phyloP scores from a whole-genome alignment of 2,797 vertebrate species.

The Holocentrus rufus region DNA sequence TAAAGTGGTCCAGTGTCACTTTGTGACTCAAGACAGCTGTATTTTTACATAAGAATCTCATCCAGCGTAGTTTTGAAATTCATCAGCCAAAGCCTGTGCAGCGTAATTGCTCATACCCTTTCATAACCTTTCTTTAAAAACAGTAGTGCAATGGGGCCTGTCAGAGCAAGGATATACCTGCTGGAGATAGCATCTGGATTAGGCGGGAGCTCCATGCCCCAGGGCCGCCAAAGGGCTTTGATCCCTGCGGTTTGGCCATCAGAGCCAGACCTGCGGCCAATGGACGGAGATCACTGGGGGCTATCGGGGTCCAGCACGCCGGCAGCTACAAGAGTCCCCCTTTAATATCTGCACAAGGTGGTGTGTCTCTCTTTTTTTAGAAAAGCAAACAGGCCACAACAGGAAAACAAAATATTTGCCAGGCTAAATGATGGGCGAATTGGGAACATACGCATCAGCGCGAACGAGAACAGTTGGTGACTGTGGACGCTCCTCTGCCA shows the following conservation, averaged over 20 bases:
- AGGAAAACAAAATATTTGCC: conserved; percentile 85
- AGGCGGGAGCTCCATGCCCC: conserved; percentile 7
- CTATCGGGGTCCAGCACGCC: conserved; percentile 24
- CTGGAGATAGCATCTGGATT: conserved; percentile 19
- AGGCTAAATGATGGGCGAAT: conserved; percentile 69
- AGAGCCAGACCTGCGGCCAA: conserved; percentile 30
- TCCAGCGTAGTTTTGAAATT: too few relatives aligned
- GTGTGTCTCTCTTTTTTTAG: conserved; percentile 71
- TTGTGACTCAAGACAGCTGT: too few relatives aligned
- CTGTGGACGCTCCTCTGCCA: conserved; percentile 67
- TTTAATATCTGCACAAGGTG: conserved; percentile 72
- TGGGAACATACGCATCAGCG: conserved; percentile 55
- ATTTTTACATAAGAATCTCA: too few relatives aligned
- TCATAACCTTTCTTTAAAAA: conserved; percentile 26
- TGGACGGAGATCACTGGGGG: conserved; percentile 36
- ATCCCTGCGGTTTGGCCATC: conserved; percentile 46
- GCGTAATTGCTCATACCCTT: background rate
- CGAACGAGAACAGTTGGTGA: conserved; percentile 69
- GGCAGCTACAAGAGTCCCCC: conserved; percentile 63
- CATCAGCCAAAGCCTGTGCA: too few relatives aligned
- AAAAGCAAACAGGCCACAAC: conserved; percentile 78
- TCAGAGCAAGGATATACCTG: conserved; percentile 15
- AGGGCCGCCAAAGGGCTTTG: conserved; percentile 58
- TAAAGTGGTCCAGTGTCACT: too few relatives aligned
- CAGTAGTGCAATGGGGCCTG: background rate